These are phyloP conservation scores for Rynchops niger DNA, from an alignment of 2,113 vertebrate species.

Conservation along the genomic window DNA sequence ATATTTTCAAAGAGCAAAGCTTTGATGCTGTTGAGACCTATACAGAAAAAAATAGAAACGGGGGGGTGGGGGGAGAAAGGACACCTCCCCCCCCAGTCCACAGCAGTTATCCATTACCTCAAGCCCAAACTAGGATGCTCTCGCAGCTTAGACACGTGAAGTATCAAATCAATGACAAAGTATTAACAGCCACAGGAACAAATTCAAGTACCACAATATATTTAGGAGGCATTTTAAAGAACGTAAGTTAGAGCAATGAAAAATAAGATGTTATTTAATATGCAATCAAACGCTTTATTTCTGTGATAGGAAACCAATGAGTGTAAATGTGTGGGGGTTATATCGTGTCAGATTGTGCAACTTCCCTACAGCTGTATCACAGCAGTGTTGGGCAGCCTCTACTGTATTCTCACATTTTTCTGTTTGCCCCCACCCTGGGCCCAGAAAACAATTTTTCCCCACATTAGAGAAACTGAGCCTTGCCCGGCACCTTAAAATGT, in stretches of 20 bases:
- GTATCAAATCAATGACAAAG: neutral
- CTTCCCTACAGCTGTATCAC: neutral
- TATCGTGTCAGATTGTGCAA: neutral
- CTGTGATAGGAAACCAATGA: neutral
- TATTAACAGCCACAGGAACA: neutral
- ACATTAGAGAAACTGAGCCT: neutral
- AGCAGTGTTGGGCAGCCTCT: neutral
- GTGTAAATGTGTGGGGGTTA: rapidly evolving
- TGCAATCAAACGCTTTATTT: neutral
- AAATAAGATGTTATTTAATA: neutral
- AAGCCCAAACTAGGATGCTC: neutral
- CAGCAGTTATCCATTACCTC: neutral
- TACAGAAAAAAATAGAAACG: neutral
- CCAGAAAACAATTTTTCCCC: neutral
- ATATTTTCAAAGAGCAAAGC: neutral
- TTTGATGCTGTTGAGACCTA: neutral
- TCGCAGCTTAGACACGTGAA: neutral
- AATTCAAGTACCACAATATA: neutral
- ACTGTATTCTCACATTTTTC: neutral
- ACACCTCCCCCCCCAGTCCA: rapidly evolving
- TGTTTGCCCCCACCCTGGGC: neutral
- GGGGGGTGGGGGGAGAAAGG: neutral
- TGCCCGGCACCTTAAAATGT: neutral
- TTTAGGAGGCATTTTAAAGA: neutral
- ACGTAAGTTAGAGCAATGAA: neutral